Base-by-base conservation (phyloP, 2,797 vertebrate genomes). In the Bryconaethiops microstoma region DNA sequence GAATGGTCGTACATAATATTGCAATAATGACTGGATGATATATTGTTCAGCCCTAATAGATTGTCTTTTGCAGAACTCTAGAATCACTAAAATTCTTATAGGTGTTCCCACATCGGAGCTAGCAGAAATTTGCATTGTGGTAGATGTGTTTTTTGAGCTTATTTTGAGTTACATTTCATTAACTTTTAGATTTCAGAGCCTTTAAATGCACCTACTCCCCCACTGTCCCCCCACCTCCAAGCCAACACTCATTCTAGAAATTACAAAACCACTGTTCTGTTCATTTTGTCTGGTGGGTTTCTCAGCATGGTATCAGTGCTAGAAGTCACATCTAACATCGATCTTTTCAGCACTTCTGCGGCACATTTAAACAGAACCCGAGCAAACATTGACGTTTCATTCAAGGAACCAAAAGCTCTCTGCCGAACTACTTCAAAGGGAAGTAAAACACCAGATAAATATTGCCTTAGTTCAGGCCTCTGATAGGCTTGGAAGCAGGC, bases 371-470 rank as follows among this genome's bases (percentile, higher is more conserved):
- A 81, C 76, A 81, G 78, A 50, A 75, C 81, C 72, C 64, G 48
- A 83, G 71, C 80, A 85, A 86, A 88, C 80, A 82, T 74, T 82
- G 74, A 83, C 74, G 71, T 83, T 80, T 68, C 79, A 79, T 75
- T 84, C 71, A 85, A 70, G 83, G 74, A 70, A 81, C 52, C 57
- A 73, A 82, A 82, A 50, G 69, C 79, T 78, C 29, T 78, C 50
- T 74, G 60, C n/a, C 2, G 35, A 40, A 62, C 52, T 77, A 72
- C 80, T 83, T 86, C 83, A 81, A 86, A 84, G 78, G 68, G 19
- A 84, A 42, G 62, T 55, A 50, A 25, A 77, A 75, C 78, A 86
- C 81, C 64, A 81, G 78, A 85, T 84, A 84, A 84, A 86, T 83
- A 78, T 86, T 83, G 83, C 74, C 76, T 80, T 68, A 84, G 83